phyloP scores from a whole-genome alignment of 35 echinoderm and acorn worm species.

The Amphiura filiformis region DNA sequence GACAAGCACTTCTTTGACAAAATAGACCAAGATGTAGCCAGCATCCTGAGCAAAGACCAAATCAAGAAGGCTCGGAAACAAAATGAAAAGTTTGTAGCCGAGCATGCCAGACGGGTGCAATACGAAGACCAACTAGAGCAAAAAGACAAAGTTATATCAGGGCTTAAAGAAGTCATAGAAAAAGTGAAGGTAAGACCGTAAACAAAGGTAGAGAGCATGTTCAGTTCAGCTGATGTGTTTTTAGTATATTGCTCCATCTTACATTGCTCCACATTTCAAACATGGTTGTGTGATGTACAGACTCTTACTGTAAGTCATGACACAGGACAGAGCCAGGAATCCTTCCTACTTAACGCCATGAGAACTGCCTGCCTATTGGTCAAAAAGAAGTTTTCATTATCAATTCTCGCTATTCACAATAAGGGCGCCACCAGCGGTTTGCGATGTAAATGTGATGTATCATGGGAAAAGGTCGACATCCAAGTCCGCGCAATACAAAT shows the following conservation, averaged over 20 bases:
- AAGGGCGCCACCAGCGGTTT: too few species aligned
- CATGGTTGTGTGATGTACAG: too few species aligned
- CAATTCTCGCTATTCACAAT: too few species aligned
- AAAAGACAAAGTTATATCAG: conserved; percentile 33
- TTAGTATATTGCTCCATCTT: background rate
- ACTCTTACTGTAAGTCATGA: too few species aligned
- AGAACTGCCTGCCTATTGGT: too few species aligned
- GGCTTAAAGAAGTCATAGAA: conserved; percentile 32
- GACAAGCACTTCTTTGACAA: conserved; percentile 37
- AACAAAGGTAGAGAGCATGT: conserved; percentile 22
- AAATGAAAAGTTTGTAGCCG: conserved; percentile 19
- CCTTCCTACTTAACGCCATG: too few species aligned
- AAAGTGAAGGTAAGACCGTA: conserved; percentile 35
- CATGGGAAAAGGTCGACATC: too few species aligned
- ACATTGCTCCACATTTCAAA: too few species aligned
- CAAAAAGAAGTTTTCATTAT: too few species aligned
- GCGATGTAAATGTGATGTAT: too few species aligned
- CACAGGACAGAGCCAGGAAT: too few species aligned
- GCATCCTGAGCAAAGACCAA: conserved; percentile 53
- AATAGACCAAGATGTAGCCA: conserved; percentile 47
- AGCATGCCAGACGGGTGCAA: conserved; percentile 32
- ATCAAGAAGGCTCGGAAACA: conserved; percentile 22
- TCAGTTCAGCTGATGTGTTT: background rate
- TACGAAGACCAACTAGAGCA: conserved; percentile 54
- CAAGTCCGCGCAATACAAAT: too few species aligned